phyloP scores from a whole-genome alignment of 2,888 invertebrate genomes.

The Scaptomyza reducta region DNA sequence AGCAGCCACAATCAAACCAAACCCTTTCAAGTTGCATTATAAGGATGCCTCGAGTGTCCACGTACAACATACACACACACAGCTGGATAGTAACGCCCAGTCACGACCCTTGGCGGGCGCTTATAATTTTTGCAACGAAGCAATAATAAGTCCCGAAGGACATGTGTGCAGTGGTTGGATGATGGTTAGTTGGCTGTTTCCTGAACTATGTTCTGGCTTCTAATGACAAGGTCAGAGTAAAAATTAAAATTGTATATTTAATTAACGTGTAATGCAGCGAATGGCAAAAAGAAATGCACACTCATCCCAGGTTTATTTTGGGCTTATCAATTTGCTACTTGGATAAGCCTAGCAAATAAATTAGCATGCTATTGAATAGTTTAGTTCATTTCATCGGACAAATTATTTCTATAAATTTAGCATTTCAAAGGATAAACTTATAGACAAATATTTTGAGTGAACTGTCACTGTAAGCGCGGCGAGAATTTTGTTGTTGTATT shows the following conservation, averaged over 20 bases:
- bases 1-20: slow-evolving; percentile 25
- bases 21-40: slow-evolving; percentile 47
- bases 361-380: no score
- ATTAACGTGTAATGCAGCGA: slow-evolving; percentile 26
- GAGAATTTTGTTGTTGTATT: not conserved
- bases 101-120: slow-evolving; percentile 12
- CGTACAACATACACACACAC: not conserved
- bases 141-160: slow-evolving; percentile 50
- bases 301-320: not conserved
- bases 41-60: not conserved
- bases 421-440: not conserved
- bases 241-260: slow-evolving; percentile 41
- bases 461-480: not conserved
- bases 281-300: not conserved
- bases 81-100: slow-evolving; percentile 2
- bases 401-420: not conserved
- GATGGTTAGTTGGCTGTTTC: slow-evolving; percentile 19
- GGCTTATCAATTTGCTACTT: not conserved
- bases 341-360: no score
- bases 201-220: slow-evolving; percentile 2
- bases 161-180: slow-evolving; percentile 35
- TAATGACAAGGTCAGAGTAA: slow-evolving; percentile 3
- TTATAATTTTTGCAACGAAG: slow-evolving; percentile 48
- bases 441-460: not conserved
- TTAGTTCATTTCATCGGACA: not conserved